Evolutionary conservation across 2,113 vertebrate species (phyloP), one percentile per base, ranked within the genome.

Genomic region (Marcusenius ussheri): DNA sequence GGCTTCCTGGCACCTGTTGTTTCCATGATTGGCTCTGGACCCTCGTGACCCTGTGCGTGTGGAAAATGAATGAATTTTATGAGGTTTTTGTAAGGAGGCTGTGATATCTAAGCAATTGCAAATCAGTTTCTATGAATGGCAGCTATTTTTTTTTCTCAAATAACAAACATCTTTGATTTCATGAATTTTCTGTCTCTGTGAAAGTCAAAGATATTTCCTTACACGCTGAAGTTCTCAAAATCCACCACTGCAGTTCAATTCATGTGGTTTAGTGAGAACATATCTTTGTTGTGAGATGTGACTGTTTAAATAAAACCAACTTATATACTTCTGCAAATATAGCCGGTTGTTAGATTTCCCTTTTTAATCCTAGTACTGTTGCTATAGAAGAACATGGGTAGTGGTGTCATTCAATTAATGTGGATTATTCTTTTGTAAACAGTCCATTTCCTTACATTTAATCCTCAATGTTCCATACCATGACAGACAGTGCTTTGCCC

Each of bases 81-180:
- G 6, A 58, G 21, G 17, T 24, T 8, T 62, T 21, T 9, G 24
- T 11, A 70, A 10, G 62, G 62, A 13, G 62, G 27, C 10, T 70
- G 62, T 31, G 62, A 31, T 31, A 31, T 70, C 62, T 11, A 70
- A 70, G 62, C 3, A 62, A 13, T 31, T 70, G n/a, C 10, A 70
- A 31, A 70, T 70, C 62, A 70, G 62, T 13, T 70, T 70, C n/a
- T 70, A 70, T 70, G 62, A 31, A 70, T 70, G 62, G 27, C 62
- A 70, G 27, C n/a, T 11, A 31, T 31, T 70, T 27, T 70, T 27
- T 53, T 80, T 80, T 90, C 77, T 87, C 88, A 58, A 92, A 91
- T 91, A 89, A 0, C 66, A 2, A 88, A 45, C 77, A 66, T 27
- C 62, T 90, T 88, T 62, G 50, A 21, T 3, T 8, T 47, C 9